Conservation (phyloP, 2,888 invertebrate species). For the Odontothrips loti region DNA sequence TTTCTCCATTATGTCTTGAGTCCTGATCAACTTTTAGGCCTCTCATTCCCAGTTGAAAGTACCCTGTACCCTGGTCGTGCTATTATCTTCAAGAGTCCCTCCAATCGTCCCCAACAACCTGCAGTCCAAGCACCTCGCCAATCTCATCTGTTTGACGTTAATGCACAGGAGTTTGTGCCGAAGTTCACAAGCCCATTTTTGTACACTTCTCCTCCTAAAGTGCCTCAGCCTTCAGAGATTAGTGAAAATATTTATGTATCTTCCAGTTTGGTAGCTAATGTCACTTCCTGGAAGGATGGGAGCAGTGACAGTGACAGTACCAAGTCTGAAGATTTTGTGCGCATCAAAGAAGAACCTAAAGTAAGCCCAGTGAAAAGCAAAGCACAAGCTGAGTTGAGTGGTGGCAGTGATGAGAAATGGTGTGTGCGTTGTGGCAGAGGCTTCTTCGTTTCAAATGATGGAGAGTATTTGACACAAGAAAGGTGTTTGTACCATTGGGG, state of each 20-base stretch:
- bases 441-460: conserved; percentile 66
- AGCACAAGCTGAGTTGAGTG: conserved; percentile 30
- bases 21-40: conserved; percentile 57
- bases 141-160: conserved; percentile 54
- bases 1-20: conserved; percentile 61
- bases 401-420: conserved; percentile 42
- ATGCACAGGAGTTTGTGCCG: conserved; percentile 65
- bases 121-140: not conserved
- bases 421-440: conserved; percentile 69
- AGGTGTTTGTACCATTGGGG: conserved; percentile 89
- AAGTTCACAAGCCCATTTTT: conserved; percentile 31
- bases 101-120: conserved; percentile 48
- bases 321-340: conserved; percentile 21
- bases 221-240: not conserved
- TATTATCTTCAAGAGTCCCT: conserved; percentile 55
- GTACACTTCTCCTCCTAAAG: not conserved
- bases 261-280: conserved; percentile 8
- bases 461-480: conserved; percentile 67
- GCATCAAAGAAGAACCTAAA: not conserved
- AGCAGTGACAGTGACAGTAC: conserved; percentile 23
- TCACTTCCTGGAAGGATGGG: not conserved
- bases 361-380: conserved; percentile 9
- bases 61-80: conserved; percentile 57
- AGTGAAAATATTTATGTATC: conserved; percentile 22
- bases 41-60: conserved; percentile 70